Base-by-base conservation (phyloP, 2,888 invertebrate species). In the Aleiodes leptofemur region DNA sequence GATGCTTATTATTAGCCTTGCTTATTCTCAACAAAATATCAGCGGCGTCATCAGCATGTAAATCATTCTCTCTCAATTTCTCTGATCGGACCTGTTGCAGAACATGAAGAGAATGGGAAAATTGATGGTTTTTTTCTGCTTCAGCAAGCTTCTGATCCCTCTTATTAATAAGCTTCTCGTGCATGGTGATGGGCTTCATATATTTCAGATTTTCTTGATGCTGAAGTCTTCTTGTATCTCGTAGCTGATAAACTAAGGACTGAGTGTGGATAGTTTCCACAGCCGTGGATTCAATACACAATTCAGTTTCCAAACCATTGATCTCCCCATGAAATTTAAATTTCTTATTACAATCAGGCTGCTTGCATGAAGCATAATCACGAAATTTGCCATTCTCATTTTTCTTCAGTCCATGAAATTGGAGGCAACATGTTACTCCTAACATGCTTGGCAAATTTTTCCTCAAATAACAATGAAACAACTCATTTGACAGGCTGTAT, bases 21-120 rank as follows among this genome's bases (percentile, higher is more conserved):
- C 7, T 6, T 13, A 59, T 59, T 13, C n/a, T 38, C n/a, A 59
- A 59, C 29, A 29, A 3, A 34, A 59, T 59, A 59, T 59, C 59
- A 4, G 38, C 34, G 4, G 34, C n/a, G 14, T 59, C 59, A 38
- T 59, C 11, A 5, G 59, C 31, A 34, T 59, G 34, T 5, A 4
- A n/a, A 31, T 59, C 59, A 34, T 59, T 59, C 11, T 38, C 34
- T 3, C 7, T 4, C 6, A 38, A 16, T 61, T 16, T 34, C 6
- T 61, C 61, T 5, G 43, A 61, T 34, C 14, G 7, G 5, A 14
- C 29, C 11, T 61, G n/a, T 38, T 61, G 61, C 31, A 43, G 1
- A 38, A 43, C 61, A 61, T 3, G 4, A 1, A 61, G 16, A 8
- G 7, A 8, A 5, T 61, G 38, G 4, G 61, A 14, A 9, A 61